Percentiles rank a stretch among this genome's conserved stretches.
Evolutionary conservation across 2,888 invertebrate species (phyloP).

Genomic region (Plagiodera versicolora): DNA sequence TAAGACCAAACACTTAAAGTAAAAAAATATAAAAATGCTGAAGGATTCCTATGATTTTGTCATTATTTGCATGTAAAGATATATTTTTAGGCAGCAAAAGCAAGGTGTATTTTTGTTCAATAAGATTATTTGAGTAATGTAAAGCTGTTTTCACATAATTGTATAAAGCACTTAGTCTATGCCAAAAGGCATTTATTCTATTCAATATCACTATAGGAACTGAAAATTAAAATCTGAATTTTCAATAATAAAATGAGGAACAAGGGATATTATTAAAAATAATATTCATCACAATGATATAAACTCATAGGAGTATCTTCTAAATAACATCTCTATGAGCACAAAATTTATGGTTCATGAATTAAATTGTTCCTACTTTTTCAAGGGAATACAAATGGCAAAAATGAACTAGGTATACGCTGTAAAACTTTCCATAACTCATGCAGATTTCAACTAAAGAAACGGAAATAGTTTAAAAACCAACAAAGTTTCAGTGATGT

Average conservation of each 20-base stretch:
- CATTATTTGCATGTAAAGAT: not conserved
- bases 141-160: not conserved
- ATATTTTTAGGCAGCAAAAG: not conserved
- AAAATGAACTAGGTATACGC: too few relatives aligned
- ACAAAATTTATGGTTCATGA: too few relatives aligned
- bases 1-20: slow-evolving; percentile 1
- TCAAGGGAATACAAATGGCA: too few relatives aligned
- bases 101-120: not conserved
- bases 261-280: not conserved
- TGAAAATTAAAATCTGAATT: not conserved
- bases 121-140: not conserved
- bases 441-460: too few relatives aligned
- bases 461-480: too few relatives aligned
- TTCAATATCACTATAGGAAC: not conserved
- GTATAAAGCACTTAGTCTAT: not conserved
- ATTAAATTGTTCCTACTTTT: too few relatives aligned
- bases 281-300: not conserved
- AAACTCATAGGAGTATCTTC: not conserved
- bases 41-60: slow-evolving; percentile 8
- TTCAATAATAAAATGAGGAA: not conserved
- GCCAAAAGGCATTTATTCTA: not conserved
- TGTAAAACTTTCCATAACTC: too few relatives aligned
- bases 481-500: too few relatives aligned
- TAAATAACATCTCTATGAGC: not conserved
- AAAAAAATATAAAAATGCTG: slow-evolving; percentile 12